Evolutionary conservation across 2,888 invertebrate genomes (phyloP).

Genomic region (Drosophila picticornis): DNA sequence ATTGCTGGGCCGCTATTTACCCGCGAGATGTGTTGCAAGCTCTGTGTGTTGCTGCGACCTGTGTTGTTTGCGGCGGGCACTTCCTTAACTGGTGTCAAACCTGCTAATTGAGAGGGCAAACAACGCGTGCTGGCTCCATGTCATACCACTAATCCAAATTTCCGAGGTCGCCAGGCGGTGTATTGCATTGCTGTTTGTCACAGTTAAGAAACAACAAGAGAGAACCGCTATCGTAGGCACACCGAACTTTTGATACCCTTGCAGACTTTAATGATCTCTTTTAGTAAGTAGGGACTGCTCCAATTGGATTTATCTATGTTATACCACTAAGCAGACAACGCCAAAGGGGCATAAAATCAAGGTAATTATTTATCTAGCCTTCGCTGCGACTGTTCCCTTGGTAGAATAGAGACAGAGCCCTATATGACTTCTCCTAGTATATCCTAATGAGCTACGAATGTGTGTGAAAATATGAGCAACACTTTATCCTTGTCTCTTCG

Average conservation of each 20-base stretch:
- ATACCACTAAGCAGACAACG: neutral
- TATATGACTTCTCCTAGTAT: neutral
- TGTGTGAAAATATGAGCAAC: neutral
- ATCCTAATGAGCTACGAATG: neutral
- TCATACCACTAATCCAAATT: conserved; percentile 57
- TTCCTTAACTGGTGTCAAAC: conserved; percentile 60
- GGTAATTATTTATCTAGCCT: too few species aligned
- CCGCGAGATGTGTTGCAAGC: conserved; percentile 64
- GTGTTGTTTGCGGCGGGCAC: conserved; percentile 44
- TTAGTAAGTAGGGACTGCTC: neutral
- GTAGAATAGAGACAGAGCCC: neutral
- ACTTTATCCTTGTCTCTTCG: neutral
- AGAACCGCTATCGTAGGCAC: neutral
- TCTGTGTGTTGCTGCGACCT: conserved; percentile 34
- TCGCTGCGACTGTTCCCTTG: neutral
- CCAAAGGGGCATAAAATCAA: neutral
- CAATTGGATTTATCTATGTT: neutral
- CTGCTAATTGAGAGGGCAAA: conserved; percentile 68
- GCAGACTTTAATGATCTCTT: neutral
- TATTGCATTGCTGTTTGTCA: neutral
- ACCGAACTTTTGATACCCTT: neutral
- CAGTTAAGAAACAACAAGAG: neutral
- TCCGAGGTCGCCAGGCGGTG: conserved; percentile 4
- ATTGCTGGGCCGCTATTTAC: conserved; percentile 56
- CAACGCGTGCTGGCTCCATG: conserved; percentile 69